These are phyloP conservation scores for Mohoua ochrocephala DNA, from an alignment of 2,113 vertebrate genomes.

Conservation along the genomic window DNA sequence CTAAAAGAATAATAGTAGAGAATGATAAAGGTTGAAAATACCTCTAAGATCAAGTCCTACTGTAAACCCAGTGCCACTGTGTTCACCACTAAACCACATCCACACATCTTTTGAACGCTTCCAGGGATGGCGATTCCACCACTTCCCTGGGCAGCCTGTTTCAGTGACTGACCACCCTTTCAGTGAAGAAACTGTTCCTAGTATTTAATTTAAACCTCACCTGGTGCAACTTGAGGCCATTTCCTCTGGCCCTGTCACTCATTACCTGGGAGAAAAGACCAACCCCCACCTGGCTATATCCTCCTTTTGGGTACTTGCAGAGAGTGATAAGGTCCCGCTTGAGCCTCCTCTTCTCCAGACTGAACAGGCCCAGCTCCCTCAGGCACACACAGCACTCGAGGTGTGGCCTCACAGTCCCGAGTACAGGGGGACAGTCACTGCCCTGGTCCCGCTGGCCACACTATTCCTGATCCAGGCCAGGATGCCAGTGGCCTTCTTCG, in stretches of 20 bases:
- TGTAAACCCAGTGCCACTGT: not conserved
- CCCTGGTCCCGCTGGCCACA: not conserved
- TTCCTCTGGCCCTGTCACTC: not conserved
- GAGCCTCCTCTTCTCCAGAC: not conserved
- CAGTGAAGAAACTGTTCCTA: not conserved
- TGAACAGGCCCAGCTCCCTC: not conserved
- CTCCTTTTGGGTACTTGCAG: not conserved
- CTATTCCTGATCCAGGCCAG: not conserved
- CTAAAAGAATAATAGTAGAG: not conserved
- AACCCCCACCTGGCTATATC: not conserved
- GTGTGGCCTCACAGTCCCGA: no score
- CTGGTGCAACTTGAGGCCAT: not conserved
- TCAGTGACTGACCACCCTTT: not conserved
- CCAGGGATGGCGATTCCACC: not conserved
- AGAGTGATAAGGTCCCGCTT: not conserved
- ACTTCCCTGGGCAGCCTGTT: not conserved
- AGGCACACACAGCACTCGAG: not conserved
- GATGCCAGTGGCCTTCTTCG: not conserved
- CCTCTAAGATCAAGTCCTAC: not conserved
- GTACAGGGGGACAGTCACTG: not conserved
- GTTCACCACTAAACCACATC: not conserved
- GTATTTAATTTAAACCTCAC: not conserved
- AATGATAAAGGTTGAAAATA: not conserved
- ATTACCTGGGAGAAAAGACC: not conserved
- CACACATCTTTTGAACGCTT: fast-evolving